Evolutionary conservation across 2,113 vertebrate genomes (phyloP).

Genomic region (Aptenodytes patagonicus): DNA sequence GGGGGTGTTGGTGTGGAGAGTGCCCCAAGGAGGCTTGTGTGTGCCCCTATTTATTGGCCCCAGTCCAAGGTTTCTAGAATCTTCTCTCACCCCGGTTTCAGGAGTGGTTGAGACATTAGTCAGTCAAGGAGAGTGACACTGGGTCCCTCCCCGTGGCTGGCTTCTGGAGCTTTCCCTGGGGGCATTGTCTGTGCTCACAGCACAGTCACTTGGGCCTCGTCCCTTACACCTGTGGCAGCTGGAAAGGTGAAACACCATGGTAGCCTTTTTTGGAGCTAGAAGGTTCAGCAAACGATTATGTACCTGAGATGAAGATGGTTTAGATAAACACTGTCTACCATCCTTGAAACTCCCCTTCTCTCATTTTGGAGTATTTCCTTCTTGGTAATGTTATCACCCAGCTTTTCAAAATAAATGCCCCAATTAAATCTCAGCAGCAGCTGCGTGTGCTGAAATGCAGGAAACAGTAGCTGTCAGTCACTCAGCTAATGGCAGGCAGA

Average conservation of each 20-base stretch:
- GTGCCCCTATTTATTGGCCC: no score
- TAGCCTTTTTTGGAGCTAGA: background rate
- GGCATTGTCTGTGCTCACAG: no score
- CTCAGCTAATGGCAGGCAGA: background rate
- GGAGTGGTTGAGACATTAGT: no score
- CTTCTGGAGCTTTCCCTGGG: no score
- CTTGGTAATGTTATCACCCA: background rate
- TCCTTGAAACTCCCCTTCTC: background rate
- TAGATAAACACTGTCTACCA: background rate
- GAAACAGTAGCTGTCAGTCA: background rate
- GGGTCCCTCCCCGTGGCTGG: no score
- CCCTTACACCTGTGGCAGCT: background rate
- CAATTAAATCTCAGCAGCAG: background rate
- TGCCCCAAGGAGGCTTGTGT: no score
- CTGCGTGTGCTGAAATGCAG: background rate
- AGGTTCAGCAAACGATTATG: background rate
- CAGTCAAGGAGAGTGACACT: no score
- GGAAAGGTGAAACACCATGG: background rate
- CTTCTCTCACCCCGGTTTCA: no score
- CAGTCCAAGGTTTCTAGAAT: no score
- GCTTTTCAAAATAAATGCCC: background rate
- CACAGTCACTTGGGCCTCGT: no score
- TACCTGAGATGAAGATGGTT: background rate
- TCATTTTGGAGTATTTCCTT: background rate
- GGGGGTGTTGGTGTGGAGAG: no score